Base-by-base conservation (phyloP, 2,888 invertebrate species). In the Psylliodes chrysocephalus region DNA sequence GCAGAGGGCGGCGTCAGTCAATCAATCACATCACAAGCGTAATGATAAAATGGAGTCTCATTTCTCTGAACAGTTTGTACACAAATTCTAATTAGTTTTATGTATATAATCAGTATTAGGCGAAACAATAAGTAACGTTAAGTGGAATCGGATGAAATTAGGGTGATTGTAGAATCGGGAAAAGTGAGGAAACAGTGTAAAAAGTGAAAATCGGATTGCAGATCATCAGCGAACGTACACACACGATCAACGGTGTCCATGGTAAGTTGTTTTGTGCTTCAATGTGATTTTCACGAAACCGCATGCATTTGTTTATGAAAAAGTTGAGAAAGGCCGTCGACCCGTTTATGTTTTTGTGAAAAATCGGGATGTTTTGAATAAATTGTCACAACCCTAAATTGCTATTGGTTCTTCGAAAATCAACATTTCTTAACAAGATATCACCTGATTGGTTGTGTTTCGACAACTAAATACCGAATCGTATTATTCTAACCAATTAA, bases 401-500 rank as follows among this genome's bases (percentile, higher is more conserved):
- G 75, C 79, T 76, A 83, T 83, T 82, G 82, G 82, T 72, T 75
- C 75, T 73, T 73, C 71, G 78, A 76, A 79, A 80, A 82, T 82
- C 82, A 82, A 83, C 82, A 82, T 83, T 83, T 83, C 80, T 78
- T 78, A 75, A 76, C 76, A 77, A 81, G 79, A 81, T 80, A 82
- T 82, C 82, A 82, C 81, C 82, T 83, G 82, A 83, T 83, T 83
- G 84, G 85, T 82, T 77, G 82, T 77, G 78, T 81, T 81, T 82
- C 80, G 81, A 81, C 81, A 82, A 80, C 80, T 81, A 80, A 80
- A 79, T 80, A 79, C 80, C 78, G 80, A 82, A 82, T 80, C 78
- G 81, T 81, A 82, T 82, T 82, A 82, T 82, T 82, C 80, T 81
- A 82, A 81, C 83, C 83, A 84, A 84, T 83, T 83, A 82, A 82